Evolutionary conservation across 2,797 vertebrate genomes (phyloP).

Genomic region (Clarias platycephalus): DNA sequence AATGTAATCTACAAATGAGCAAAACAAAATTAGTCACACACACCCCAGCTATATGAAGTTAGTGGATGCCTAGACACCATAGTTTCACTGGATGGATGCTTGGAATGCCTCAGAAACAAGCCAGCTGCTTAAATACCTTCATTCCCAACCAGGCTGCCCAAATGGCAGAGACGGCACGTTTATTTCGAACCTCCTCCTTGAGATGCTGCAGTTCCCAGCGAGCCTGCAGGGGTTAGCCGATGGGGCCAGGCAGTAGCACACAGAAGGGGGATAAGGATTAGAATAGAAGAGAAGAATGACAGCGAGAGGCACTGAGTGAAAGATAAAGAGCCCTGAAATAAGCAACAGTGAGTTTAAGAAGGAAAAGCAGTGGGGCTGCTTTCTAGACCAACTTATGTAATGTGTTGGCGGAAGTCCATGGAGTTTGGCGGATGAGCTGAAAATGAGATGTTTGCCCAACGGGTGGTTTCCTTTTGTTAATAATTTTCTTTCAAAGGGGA

Average conservation of each 20-base stretch:
- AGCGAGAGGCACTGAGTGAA: conserved; percentile 33
- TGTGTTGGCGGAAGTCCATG: conserved; percentile 8
- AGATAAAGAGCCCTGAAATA: conserved; percentile 57
- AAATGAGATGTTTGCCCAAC: conserved; percentile 14
- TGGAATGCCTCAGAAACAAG: conserved; percentile 39
- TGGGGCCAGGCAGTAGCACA: conserved; percentile 55
- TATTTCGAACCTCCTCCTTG: conserved; percentile 95
- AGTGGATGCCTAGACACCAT: conserved; percentile 16
- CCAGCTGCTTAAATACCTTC: conserved; percentile 87
- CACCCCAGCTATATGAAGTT: conserved; percentile 27
- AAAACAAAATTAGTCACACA: conserved; percentile 35
- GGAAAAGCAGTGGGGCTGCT: conserved; percentile 57
- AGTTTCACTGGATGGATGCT: conserved; percentile 25
- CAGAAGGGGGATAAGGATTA: conserved; percentile 51
- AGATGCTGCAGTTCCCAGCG: conserved; percentile 93
- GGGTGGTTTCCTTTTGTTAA: neutral
- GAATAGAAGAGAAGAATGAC: conserved; percentile 47
- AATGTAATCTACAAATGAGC: conserved; percentile 30
- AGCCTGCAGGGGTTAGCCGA: conserved; percentile 79
- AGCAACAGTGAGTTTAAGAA: conserved; percentile 58
- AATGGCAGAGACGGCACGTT: conserved; percentile 95
- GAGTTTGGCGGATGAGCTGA: conserved; percentile 11
- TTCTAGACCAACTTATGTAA: conserved; percentile 35
- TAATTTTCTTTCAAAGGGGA: conserved; percentile 1
- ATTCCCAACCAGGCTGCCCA: conserved; percentile 99